Evolutionary conservation across 2,797 vertebrate species (phyloP).

Genomic region (Molothrus ater): DNA sequence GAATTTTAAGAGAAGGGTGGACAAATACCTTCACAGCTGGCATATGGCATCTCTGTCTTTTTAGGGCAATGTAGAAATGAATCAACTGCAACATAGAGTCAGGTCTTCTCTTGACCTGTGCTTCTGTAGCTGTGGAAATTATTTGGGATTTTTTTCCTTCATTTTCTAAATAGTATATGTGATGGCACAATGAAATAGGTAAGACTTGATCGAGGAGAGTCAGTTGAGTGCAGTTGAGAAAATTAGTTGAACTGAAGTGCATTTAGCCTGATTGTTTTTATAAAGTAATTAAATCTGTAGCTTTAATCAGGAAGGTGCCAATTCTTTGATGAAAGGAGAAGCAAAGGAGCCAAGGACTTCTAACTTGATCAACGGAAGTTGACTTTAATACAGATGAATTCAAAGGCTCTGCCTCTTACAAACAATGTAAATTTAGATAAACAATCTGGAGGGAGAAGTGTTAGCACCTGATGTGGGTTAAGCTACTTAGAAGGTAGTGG

Average conservation of each 20-base stretch:
- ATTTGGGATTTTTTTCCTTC: background rate
- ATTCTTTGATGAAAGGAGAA: background rate
- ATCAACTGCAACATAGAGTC: background rate
- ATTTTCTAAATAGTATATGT: background rate
- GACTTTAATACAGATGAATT: background rate
- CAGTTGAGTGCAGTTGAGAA: background rate
- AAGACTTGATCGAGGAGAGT: background rate
- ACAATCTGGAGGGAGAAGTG: background rate
- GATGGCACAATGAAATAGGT: background rate
- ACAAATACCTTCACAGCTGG: background rate
- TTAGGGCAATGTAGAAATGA: background rate
- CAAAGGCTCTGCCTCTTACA: background rate
- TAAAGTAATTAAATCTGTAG: background rate
- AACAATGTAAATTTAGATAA: background rate
- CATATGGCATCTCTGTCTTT: background rate
- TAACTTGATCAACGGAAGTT: background rate
- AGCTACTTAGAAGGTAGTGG: background rate
- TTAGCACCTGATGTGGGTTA: background rate
- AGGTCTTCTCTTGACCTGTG: background rate
- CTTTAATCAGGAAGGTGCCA: conserved; percentile 4
- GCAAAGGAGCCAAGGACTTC: background rate
- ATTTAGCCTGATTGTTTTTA: background rate
- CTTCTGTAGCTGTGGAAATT: background rate
- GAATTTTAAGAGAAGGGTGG: background rate
- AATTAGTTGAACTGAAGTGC: background rate